phyloP scores from a whole-genome alignment of 2,113 vertebrate genomes.

The Lophotis ruficrista region DNA sequence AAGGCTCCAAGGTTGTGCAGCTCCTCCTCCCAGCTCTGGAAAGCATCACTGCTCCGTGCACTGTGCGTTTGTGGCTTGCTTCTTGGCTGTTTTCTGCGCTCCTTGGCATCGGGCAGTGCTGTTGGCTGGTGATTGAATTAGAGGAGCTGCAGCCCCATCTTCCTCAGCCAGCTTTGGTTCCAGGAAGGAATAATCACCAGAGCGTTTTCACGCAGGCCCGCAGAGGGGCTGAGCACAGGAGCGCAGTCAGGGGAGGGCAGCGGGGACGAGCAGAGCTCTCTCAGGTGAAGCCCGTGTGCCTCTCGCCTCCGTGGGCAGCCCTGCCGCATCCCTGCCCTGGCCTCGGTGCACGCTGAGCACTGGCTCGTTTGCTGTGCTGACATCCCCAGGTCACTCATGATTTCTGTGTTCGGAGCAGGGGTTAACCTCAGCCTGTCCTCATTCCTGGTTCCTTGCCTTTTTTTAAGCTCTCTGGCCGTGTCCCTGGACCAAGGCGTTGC shows the following conservation, averaged over 20 bases:
- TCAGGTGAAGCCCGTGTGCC: not conserved
- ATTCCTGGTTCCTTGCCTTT: not conserved
- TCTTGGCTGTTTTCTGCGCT: not conserved
- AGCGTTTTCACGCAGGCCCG: not conserved
- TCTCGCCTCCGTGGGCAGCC: not conserved
- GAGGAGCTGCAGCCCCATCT: slow-evolving; percentile 2
- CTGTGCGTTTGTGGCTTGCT: not conserved
- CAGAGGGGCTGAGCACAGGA: not conserved
- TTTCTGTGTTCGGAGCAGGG: not conserved
- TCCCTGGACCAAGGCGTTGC: not conserved
- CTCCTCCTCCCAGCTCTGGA: not conserved
- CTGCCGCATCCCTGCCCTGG: not conserved
- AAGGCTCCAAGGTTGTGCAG: not conserved
- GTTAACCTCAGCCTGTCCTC: not conserved
- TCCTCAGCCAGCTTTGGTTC: slow-evolving; percentile 3
- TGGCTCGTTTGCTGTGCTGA: fast-evolving
- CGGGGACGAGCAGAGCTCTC: not conserved
- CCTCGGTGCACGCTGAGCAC: fast-evolving
- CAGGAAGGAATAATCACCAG: not conserved
- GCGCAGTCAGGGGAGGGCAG: not conserved
- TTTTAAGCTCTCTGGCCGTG: not conserved
- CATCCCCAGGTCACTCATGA: not conserved
- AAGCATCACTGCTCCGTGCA: not conserved
- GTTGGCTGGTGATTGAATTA: not conserved
- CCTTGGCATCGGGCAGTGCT: not conserved